A percentile compares a stretch with the other conserved stretches of the same genome.
phyloP scores from a whole-genome alignment of 2,113 vertebrate genomes.

The Rhabdomys dilectus region DNA sequence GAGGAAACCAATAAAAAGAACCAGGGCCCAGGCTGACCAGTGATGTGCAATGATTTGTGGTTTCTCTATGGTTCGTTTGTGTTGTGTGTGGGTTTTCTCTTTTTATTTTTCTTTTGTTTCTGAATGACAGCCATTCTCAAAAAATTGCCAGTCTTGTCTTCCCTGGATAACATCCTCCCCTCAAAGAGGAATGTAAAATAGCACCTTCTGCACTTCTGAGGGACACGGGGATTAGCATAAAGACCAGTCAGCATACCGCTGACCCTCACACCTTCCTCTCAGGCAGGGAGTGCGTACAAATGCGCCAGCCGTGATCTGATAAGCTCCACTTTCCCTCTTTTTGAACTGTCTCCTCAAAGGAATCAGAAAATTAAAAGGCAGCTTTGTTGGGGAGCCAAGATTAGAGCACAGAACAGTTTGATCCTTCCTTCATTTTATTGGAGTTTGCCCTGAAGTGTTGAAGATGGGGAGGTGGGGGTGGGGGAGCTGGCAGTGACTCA shows the following conservation, averaged over 20 bases:
- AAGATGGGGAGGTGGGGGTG: too few relatives aligned
- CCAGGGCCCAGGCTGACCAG: not conserved
- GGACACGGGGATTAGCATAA: slow-evolving; percentile 11
- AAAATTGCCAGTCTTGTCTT: slow-evolving; percentile 8
- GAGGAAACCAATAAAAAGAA: not conserved
- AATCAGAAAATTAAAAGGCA: slow-evolving; percentile 35
- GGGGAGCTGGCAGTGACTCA: not conserved
- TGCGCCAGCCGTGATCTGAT: not conserved
- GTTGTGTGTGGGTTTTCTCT: not conserved
- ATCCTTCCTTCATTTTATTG: slow-evolving; percentile 12
- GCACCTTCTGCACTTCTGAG: not conserved
- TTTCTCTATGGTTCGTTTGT: not conserved
- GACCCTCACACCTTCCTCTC: slow-evolving; percentile 2
- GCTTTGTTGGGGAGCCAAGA: slow-evolving; percentile 26
- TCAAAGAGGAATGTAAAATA: slow-evolving; percentile 62
- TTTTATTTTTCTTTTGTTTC: slow-evolving; percentile 34
- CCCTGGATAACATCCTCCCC: slow-evolving; percentile 27
- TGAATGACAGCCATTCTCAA: not conserved
- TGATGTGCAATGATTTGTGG: not conserved
- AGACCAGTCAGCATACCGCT: slow-evolving; percentile 8
- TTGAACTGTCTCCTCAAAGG: slow-evolving; percentile 54
- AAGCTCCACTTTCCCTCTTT: slow-evolving; percentile 41
- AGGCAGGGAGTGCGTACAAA: not conserved
- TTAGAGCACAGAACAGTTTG: not conserved
- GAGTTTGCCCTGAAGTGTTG: slow-evolving; percentile 31